Percentiles rank a stretch among this genome's conserved stretches.
Evolutionary conservation across 1,140 invertebrate species (phyloP).

Genomic region (Drosophila takahashii): DNA sequence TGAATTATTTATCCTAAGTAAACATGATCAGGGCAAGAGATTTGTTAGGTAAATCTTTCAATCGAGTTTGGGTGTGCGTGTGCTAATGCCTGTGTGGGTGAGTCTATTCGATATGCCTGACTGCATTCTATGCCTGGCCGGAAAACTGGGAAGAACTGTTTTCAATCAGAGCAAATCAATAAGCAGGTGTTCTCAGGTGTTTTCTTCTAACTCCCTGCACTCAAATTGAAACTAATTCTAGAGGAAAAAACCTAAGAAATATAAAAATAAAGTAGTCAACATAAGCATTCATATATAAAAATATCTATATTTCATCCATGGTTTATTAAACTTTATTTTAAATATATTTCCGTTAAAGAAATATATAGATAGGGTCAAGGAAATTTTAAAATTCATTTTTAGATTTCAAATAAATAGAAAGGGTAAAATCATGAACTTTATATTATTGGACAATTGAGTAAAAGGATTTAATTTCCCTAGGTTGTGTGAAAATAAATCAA

Average conservation of each 20-base stretch:
- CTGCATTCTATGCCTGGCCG: constrained; percentile 28
- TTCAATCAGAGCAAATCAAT: constrained; percentile 66
- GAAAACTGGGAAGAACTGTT: constrained; percentile 26
- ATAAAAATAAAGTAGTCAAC: not conserved
- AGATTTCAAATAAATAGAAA: too few relatives aligned
- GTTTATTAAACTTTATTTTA: too few relatives aligned
- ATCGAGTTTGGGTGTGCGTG: constrained; percentile 45
- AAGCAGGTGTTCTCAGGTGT: constrained; percentile 26
- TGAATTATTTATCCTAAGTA: constrained; percentile 83
- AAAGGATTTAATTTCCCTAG: not conserved
- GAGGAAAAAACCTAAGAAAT: not conserved
- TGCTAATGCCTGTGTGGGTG: constrained; percentile 20
- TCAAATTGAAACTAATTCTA: constrained; percentile 3
- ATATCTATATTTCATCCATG: too few relatives aligned
- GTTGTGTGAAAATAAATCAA: not conserved
- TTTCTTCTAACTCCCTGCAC: not conserved
- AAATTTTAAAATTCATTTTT: too few relatives aligned
- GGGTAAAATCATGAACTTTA: too few relatives aligned
- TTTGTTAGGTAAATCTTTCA: constrained; percentile 73
- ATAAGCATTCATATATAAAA: too few relatives aligned
- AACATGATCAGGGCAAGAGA: constrained; percentile 74
- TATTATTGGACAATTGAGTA: not conserved
- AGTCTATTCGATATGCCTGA: constrained; percentile 38
- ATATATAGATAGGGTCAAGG: too few relatives aligned
- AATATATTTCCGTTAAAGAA: too few relatives aligned